Evolutionary conservation across 2,888 invertebrate genomes (phyloP).

Genomic region (Junonia oenone): DNA sequence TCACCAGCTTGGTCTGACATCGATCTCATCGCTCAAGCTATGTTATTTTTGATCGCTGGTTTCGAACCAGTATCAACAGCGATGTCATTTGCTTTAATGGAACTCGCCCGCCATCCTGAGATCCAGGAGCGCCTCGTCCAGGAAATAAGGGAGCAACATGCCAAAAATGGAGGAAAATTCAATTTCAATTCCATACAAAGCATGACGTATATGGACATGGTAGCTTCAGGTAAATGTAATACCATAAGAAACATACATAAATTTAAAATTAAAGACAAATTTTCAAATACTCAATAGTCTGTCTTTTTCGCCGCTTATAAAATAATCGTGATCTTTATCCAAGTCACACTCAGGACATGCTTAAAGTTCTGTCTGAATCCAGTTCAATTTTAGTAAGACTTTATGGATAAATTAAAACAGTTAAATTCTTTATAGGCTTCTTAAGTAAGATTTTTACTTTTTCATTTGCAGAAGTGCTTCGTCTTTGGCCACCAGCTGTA

Average conservation of each 20-base stretch:
- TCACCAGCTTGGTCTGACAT: conserved; percentile 53
- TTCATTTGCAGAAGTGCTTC: conserved; percentile 62
- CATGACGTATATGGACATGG: conserved; percentile 82
- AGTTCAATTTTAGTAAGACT: too few relatives aligned
- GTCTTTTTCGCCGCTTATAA: too few relatives aligned
- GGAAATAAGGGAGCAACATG: conserved; percentile 73
- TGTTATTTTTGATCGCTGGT: conserved; percentile 79
- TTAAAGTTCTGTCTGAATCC: too few relatives aligned
- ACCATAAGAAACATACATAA: too few relatives aligned
- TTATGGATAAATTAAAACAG: too few relatives aligned
- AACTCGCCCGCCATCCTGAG: conserved; percentile 79
- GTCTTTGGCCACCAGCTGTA: conserved; percentile 66
- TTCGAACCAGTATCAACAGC: conserved; percentile 71
- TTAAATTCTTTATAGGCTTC: too few relatives aligned
- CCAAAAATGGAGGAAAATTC: conserved; percentile 57
- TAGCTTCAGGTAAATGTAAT: conserved; percentile 63
- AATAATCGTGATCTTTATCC: too few relatives aligned
- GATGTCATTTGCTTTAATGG: conserved; percentile 75
- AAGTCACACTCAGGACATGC: too few relatives aligned
- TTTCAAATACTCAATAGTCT: too few relatives aligned
- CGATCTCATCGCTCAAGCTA: conserved; percentile 67
- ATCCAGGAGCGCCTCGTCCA: conserved; percentile 73
- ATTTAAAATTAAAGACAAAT: too few relatives aligned
- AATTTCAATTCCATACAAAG: conserved; percentile 72
- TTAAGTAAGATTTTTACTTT: too few relatives aligned